phyloP scores from a whole-genome alignment of 2,113 vertebrate species.

The Lasiurus cinereus region DNA sequence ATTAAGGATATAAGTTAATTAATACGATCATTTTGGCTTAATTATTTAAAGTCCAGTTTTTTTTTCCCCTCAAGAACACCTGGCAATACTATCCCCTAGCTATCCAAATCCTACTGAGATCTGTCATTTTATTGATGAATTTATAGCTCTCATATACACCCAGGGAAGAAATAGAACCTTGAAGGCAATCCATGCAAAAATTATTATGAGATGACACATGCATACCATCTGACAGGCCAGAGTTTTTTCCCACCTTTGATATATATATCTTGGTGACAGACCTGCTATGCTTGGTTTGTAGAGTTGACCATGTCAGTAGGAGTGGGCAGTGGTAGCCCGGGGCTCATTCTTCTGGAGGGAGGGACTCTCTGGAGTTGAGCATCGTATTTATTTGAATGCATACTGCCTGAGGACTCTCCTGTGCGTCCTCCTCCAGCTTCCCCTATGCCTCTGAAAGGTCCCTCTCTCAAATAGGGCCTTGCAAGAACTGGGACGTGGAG shows the following conservation, averaged over 20 bases:
- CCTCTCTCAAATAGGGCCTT: neutral
- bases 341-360: neutral
- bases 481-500: neutral
- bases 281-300: neutral
- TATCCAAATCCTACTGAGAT: constrained; percentile 32
- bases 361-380: neutral
- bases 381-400: neutral
- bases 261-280: neutral
- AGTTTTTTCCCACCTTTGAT: neutral
- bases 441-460: neutral
- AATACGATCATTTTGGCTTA: constrained; percentile 66
- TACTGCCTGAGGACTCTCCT: neutral
- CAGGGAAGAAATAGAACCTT: constrained; percentile 25
- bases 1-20: constrained; percentile 78
- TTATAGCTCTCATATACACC: neutral
- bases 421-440: neutral
- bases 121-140: constrained; percentile 8
- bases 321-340: neutral
- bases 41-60: constrained; percentile 77
- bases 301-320: neutral
- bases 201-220: neutral
- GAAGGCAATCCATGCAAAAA: neutral
- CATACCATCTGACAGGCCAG: neutral
- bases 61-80: constrained; percentile 52
- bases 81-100: constrained; percentile 32